These are phyloP conservation scores for Pelochelys cantorii DNA, from an alignment of 2,797 vertebrate species.

Conservation along the genomic window DNA sequence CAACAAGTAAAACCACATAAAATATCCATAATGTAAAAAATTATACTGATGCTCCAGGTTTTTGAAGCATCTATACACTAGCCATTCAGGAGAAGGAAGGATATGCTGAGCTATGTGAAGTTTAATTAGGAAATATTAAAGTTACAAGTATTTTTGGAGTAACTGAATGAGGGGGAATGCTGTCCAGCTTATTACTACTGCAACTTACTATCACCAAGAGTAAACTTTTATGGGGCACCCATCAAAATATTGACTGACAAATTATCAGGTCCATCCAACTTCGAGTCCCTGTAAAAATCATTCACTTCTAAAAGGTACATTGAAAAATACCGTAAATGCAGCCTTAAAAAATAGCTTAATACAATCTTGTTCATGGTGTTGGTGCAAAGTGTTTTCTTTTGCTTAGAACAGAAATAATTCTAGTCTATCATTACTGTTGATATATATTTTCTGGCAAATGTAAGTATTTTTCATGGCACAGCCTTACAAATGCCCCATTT, in stretches of 20 bases:
- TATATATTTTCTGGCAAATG: background rate
- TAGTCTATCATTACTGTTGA: background rate
- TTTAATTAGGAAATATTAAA: background rate
- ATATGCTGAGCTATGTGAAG: background rate
- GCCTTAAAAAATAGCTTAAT: background rate
- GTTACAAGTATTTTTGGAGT: background rate
- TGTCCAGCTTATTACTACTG: background rate
- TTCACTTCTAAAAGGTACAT: background rate
- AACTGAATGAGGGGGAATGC: background rate
- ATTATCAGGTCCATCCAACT: background rate
- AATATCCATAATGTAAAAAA: accelerated
- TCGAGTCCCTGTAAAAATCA: accelerated
- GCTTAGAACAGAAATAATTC: background rate
- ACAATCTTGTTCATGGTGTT: accelerated
- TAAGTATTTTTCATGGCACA: background rate
- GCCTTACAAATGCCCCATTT: background rate
- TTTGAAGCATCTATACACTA: accelerated
- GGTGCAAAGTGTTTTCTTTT: background rate
- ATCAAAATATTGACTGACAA: background rate
- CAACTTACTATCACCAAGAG: background rate
- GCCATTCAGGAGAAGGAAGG: background rate
- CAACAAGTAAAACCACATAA: background rate
- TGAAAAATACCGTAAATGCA: background rate
- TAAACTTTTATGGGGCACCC: background rate
- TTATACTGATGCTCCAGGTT: background rate